Evolutionary conservation across 1,140 invertebrate species (phyloP).

Genomic region (Adelges cooleyi): DNA sequence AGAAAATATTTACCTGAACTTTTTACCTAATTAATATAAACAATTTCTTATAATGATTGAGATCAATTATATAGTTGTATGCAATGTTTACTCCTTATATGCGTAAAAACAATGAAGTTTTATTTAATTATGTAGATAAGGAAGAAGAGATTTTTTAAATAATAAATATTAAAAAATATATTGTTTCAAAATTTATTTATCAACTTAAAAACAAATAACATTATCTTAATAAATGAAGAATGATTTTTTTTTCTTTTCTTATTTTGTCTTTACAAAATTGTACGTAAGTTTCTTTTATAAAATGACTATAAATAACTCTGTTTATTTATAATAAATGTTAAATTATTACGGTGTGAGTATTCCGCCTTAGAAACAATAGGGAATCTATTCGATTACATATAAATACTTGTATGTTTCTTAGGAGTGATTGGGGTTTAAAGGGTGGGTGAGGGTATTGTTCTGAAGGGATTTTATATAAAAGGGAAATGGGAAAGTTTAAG

Average conservation of each 20-base stretch:
- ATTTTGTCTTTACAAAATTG: conserved; percentile 29
- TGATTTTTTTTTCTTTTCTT: conserved; percentile 26
- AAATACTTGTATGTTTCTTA: conserved; percentile 17
- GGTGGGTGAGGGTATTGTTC: conserved; percentile 7
- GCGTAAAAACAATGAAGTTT: no score
- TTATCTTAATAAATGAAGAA: conserved; percentile 29
- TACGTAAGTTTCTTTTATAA: conserved; percentile 29
- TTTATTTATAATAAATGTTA: conserved; percentile 27
- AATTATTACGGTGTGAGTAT: conserved; percentile 20
- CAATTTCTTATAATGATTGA: background rate
- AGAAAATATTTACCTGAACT: conserved; percentile 42
- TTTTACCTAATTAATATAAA: conserved; percentile 18
- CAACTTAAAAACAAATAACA: conserved; percentile 27
- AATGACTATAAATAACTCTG: conserved; percentile 25
- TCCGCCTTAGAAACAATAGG: conserved; percentile 12
- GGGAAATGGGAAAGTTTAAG: background rate
- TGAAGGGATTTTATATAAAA: conserved; percentile 8
- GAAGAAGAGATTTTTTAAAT: no score
- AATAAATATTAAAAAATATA: background rate
- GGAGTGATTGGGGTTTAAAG: background rate
- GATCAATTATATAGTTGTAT: background rate
- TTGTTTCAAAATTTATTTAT: conserved; percentile 29
- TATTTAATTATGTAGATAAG: no score
- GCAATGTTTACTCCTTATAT: no score
- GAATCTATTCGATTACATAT: conserved; percentile 19